phyloP scores from a whole-genome alignment of 1,140 invertebrate genomes.

The Coptotermes formosanus region DNA sequence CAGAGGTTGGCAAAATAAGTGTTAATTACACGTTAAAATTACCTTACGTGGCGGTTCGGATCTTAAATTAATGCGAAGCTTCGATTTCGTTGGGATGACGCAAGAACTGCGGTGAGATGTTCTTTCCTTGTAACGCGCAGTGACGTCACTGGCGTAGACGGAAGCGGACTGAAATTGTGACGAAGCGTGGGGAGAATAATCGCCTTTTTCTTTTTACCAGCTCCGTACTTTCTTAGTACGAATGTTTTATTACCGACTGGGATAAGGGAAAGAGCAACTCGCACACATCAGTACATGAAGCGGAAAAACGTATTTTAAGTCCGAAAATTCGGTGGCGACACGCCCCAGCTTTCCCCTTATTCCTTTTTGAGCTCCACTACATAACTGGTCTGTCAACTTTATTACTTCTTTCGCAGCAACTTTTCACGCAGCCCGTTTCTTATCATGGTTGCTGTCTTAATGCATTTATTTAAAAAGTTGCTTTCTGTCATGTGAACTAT shows the following conservation, averaged over 20 bases:
- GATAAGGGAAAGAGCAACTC: neutral
- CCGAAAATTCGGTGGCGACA: slow-evolving; percentile 1
- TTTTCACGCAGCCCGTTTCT: neutral
- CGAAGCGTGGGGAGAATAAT: neutral
- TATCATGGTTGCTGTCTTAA: neutral
- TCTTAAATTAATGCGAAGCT: no score
- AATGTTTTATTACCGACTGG: neutral
- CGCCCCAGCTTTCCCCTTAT: neutral
- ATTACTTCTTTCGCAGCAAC: neutral
- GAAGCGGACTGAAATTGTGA: neutral
- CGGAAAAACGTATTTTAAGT: slow-evolving; percentile 19
- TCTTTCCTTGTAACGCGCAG: neutral
- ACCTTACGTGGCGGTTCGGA: no score
- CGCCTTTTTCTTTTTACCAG: neutral
- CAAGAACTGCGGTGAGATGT: no score
- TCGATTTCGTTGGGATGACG: no score
- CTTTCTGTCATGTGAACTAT: neutral
- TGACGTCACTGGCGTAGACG: neutral
- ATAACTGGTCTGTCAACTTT: neutral
- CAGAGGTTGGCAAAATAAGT: no score
- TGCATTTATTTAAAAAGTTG: neutral
- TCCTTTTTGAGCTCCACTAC: neutral
- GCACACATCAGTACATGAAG: neutral
- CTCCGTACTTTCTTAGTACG: slow-evolving; percentile 11
- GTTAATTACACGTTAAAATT: no score